These are phyloP conservation scores for Exaiptasia diaphana DNA, from an alignment of 64 coral and sea anemone genomes.

Conservation along the genomic window DNA sequence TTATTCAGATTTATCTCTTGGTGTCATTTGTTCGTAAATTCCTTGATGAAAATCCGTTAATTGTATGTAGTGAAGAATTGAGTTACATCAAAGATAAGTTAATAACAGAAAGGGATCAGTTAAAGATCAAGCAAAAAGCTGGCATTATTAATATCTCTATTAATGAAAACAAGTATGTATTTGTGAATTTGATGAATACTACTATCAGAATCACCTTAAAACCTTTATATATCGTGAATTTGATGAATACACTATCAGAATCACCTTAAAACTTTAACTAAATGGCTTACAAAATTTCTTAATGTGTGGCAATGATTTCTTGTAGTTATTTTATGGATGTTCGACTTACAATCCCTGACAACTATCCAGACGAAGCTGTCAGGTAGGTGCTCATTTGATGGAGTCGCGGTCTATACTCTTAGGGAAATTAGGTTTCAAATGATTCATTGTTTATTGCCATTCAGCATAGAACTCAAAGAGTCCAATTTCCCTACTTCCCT, in stretches of 20 bases:
- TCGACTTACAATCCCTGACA: slow-evolving; percentile 75
- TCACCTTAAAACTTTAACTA: too few relatives aligned
- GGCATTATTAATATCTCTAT: slow-evolving; percentile 65
- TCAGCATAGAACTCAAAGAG: slow-evolving; percentile 63
- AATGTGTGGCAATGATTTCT: too few relatives aligned
- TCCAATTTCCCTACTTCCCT: slow-evolving; percentile 81
- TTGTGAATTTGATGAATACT: too few relatives aligned
- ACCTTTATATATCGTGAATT: not conserved
- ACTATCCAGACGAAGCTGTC: slow-evolving; percentile 71
- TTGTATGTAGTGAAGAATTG: slow-evolving; percentile 90
- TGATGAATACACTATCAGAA: too few relatives aligned
- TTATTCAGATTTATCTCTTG: slow-evolving; percentile 52
- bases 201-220: too few relatives aligned
- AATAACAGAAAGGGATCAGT: slow-evolving; percentile 53
- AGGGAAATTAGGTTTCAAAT: not conserved
- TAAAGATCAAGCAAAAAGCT: slow-evolving; percentile 92
- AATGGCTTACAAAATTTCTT: too few relatives aligned
- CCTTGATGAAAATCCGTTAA: slow-evolving; percentile 92
- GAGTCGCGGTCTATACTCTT: not conserved
- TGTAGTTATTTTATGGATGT: slow-evolving; percentile 79
- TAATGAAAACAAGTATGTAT: slow-evolving; percentile 66
- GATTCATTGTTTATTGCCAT: not conserved
- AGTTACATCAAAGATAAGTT: slow-evolving; percentile 77
- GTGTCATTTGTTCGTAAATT: slow-evolving; percentile 80
- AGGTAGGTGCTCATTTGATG: slow-evolving; percentile 34